phyloP scores from a whole-genome alignment of 2,113 vertebrate genomes.

The Bubo blakistoni region DNA sequence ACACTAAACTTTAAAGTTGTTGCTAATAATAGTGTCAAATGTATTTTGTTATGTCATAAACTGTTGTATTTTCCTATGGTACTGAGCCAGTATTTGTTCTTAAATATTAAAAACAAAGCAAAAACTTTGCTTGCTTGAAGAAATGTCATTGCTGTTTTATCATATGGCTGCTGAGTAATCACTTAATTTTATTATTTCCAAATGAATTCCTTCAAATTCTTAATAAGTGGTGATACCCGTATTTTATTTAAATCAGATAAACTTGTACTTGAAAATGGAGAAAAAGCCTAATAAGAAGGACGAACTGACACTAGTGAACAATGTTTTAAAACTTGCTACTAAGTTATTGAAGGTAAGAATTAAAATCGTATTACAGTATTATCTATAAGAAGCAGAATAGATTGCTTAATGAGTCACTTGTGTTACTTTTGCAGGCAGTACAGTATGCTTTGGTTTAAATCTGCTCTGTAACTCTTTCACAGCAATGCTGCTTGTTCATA shows the following conservation, averaged over 20 bases:
- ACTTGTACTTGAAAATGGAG: conserved; percentile 99
- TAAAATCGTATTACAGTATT: background rate
- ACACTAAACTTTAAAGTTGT: background rate
- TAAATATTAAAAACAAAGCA: background rate
- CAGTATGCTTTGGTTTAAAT: background rate
- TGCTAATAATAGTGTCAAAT: background rate
- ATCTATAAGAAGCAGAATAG: background rate
- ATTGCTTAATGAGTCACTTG: background rate
- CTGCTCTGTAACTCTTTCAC: background rate
- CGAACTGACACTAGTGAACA: conserved; percentile 96
- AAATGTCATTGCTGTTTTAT: background rate
- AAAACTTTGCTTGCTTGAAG: background rate
- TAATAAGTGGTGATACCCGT: background rate
- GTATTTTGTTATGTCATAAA: background rate
- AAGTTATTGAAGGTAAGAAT: conserved; percentile 92
- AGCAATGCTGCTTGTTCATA: background rate
- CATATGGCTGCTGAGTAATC: background rate
- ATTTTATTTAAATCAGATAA: conserved; percentile 82
- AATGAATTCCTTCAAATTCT: background rate
- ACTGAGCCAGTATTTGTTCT: background rate
- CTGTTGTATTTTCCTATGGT: background rate
- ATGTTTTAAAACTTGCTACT: conserved; percentile 96
- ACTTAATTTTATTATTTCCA: background rate
- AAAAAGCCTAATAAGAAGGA: conserved; percentile 99
- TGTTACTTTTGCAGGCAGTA: background rate